phyloP scores from a whole-genome alignment of 1,140 invertebrate genomes.

The Palaemon carinicauda region DNA sequence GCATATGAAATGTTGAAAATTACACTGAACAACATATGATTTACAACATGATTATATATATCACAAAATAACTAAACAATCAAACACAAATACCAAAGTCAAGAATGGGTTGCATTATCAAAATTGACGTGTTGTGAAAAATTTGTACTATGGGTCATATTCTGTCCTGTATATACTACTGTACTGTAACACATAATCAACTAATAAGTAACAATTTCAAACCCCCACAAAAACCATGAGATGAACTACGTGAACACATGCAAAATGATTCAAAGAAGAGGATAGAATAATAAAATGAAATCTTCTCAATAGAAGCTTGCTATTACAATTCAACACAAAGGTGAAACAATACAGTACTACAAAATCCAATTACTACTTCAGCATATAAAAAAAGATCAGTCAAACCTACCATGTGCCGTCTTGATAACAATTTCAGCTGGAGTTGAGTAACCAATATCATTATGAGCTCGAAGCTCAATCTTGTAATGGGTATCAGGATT shows the following conservation, averaged over 20 bases:
- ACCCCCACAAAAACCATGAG: too few relatives aligned
- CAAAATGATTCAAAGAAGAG: not conserved
- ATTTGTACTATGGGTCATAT: too few relatives aligned
- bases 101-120: too few relatives aligned
- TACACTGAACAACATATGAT: too few relatives aligned
- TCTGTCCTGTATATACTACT: too few relatives aligned
- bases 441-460: conserved; percentile 80
- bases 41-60: too few relatives aligned
- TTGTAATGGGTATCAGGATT: conserved; percentile 80
- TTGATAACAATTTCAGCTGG: conserved; percentile 79
- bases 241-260: not conserved
- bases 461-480: conserved; percentile 84
- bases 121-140: too few relatives aligned
- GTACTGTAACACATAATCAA: too few relatives aligned
- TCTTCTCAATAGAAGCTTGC: not conserved
- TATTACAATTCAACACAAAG: not conserved
- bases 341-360: not conserved
- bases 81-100: too few relatives aligned
- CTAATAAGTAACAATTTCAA: too few relatives aligned
- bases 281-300: not conserved
- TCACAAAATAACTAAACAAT: too few relatives aligned
- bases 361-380: not conserved
- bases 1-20: too few relatives aligned
- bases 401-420: conserved; percentile 77
- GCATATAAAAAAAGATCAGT: not conserved